Percentiles rank a stretch among this genome's conserved stretches.
phyloP scores from a whole-genome alignment of 2,888 invertebrate genomes.

The Stenotaenia linearis region DNA sequence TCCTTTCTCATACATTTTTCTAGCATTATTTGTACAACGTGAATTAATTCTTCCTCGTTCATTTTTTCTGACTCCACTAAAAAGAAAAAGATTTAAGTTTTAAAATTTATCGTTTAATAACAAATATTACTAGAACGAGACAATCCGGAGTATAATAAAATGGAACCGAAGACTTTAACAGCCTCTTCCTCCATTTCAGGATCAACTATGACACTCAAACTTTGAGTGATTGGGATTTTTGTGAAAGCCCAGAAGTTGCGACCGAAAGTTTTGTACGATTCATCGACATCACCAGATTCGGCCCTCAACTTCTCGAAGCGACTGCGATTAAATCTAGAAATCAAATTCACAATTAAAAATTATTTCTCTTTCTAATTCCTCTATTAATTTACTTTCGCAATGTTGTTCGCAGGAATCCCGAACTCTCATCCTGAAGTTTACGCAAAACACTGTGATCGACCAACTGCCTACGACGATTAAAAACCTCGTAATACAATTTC shows the following conservation, averaged over 20 bases:
- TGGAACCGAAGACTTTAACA: conserved; percentile 78
- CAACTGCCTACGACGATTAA: conserved; percentile 72
- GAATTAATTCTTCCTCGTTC: conserved; percentile 75
- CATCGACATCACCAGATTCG: conserved; percentile 57
- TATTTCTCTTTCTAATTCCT: not conserved
- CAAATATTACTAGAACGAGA: conserved; percentile 50
- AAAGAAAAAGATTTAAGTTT: conserved; percentile 35
- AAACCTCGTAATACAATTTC: conserved; percentile 77
- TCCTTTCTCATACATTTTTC: conserved; percentile 88
- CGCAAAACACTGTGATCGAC: conserved; percentile 76
- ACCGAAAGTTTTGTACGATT: conserved; percentile 79
- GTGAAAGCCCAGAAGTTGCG: conserved; percentile 87
- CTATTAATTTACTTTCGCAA: conserved; percentile 58
- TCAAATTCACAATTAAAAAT: too few species aligned
- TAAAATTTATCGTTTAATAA: not conserved
- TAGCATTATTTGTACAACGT: conserved; percentile 79
- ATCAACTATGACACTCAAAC: conserved; percentile 75
- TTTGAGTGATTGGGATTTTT: conserved; percentile 70
- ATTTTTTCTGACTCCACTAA: conserved; percentile 50
- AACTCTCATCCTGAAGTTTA: conserved; percentile 69
- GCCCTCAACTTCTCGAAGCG: conserved; percentile 61
- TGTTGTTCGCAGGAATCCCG: conserved; percentile 84
- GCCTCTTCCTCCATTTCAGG: conserved; percentile 75
- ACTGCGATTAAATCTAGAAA: conserved; percentile 64
- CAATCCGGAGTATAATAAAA: conserved; percentile 82